A percentile compares a stretch with the other conserved stretches of the same genome.
phyloP scores from a whole-genome alignment of 2,888 invertebrate genomes.

The Carcina quercana region DNA sequence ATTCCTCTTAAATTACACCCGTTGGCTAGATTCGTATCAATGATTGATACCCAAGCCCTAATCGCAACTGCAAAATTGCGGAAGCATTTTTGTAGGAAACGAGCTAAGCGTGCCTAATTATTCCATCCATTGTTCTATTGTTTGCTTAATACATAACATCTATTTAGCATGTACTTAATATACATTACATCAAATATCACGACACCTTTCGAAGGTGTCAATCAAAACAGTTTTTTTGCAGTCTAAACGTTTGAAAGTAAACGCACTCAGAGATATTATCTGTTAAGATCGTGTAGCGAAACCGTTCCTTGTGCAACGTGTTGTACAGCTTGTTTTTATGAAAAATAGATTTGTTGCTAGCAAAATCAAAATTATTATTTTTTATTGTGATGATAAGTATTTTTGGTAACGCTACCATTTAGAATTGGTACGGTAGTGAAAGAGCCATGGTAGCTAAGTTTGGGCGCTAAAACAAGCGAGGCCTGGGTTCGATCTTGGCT shows the following conservation, averaged over 20 bases:
- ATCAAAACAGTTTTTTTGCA: conserved; percentile 28
- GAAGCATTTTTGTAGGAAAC: conserved; percentile 23
- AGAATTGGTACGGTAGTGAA: too few species aligned
- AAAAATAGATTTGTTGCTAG: too few species aligned
- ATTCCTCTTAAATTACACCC: neutral
- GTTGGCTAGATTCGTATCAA: too few species aligned
- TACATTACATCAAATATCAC: conserved; percentile 16
- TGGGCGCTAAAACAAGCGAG: too few species aligned
- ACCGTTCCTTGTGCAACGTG: too few species aligned
- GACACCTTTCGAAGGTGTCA: conserved; percentile 29
- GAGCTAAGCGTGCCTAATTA: conserved; percentile 17
- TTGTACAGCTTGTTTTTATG: too few species aligned
- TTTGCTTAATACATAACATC: conserved; percentile 21
- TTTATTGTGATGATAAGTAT: too few species aligned
- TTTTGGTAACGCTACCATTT: too few species aligned
- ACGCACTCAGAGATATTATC: conserved; percentile 22
- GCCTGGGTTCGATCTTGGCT: too few species aligned
- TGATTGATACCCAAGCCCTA: neutral
- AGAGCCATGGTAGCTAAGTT: too few species aligned
- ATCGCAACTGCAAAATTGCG: conserved; percentile 9
- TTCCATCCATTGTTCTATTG: conserved; percentile 37
- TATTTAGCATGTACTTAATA: conserved; percentile 6
- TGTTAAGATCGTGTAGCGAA: conserved; percentile 22
- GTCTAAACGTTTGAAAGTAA: conserved; percentile 8
- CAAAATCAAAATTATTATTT: too few species aligned